Percentiles rank a stretch among this genome's conserved stretches.
Evolutionary conservation across 2,888 invertebrate genomes (phyloP).

Genomic region (Lasioglossum figueresi): DNA sequence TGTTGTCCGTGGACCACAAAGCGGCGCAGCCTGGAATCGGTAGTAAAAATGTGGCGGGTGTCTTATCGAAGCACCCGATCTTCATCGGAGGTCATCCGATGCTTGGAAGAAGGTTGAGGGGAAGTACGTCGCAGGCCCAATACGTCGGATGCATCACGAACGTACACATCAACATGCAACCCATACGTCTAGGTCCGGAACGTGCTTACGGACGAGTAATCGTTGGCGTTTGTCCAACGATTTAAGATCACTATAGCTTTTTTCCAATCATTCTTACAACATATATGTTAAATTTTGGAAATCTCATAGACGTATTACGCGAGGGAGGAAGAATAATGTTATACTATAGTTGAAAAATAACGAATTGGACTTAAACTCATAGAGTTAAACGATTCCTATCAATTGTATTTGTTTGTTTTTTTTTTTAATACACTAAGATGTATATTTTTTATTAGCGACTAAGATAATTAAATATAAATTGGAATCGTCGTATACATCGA

Average conservation of each 20-base stretch:
- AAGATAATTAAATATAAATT: constrained; percentile 23
- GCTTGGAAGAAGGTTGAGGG: constrained; percentile 85
- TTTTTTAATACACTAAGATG: constrained; percentile 15
- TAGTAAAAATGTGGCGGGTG: constrained; percentile 86
- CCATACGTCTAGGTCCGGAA: constrained; percentile 85
- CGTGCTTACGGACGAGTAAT: constrained; percentile 90
- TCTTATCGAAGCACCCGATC: constrained; percentile 93
- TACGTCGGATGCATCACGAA: constrained; percentile 93
- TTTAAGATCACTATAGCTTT: constrained; percentile 84
- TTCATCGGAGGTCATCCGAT: constrained; percentile 95
- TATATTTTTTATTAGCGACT: constrained; percentile 34
- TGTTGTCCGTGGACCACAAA: constrained; percentile 93
- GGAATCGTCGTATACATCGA: constrained; percentile 13
- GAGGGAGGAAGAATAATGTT: background rate
- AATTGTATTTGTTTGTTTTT: background rate
- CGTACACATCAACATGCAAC: constrained; percentile 86
- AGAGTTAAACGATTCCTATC: constrained; percentile 16
- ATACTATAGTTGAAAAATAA: background rate
- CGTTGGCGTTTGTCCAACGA: constrained; percentile 91
- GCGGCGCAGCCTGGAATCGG: constrained; percentile 88
- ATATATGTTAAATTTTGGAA: background rate
- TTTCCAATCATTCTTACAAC: background rate
- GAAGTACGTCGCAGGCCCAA: constrained; percentile 89
- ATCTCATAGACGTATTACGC: background rate
- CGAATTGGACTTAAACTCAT: constrained; percentile 15